Percentiles rank a stretch among this genome's conserved stretches.
phyloP scores from a whole-genome alignment of 2,888 invertebrate genomes.

The Leuctra nigra region DNA sequence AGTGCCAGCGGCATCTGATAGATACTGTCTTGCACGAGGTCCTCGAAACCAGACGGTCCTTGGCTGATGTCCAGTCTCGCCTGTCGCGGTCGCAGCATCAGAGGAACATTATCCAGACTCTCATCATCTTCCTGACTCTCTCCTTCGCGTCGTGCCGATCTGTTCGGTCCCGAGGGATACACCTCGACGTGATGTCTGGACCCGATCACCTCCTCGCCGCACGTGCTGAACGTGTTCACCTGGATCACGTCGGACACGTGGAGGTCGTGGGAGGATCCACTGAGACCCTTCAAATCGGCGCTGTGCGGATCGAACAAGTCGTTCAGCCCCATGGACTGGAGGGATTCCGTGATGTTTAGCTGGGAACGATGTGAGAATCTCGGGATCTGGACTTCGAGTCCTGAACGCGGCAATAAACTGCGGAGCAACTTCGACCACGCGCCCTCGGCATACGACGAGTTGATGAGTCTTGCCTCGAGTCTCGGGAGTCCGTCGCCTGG shows the following conservation, averaged over 20 bases:
- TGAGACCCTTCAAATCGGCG: constrained; percentile 77
- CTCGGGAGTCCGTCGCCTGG: constrained; percentile 71
- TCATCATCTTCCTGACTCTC: constrained; percentile 22
- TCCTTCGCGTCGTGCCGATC: constrained; percentile 34
- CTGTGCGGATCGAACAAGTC: constrained; percentile 68
- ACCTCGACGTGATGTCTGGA: constrained; percentile 75
- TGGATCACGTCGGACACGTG: constrained; percentile 80
- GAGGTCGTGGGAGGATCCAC: constrained; percentile 70
- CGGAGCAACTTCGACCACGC: constrained; percentile 64
- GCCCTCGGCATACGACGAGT: constrained; percentile 57
- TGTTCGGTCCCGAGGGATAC: constrained; percentile 61
- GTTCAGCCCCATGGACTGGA: constrained; percentile 73
- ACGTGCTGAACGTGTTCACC: constrained; percentile 71
- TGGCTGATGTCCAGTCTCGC: constrained; percentile 23
- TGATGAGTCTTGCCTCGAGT: constrained; percentile 62
- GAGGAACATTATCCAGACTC: constrained; percentile 12
- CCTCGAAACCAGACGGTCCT: constrained; percentile 5
- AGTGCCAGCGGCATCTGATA: constrained; percentile 54
- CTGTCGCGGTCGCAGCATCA: constrained; percentile 18
- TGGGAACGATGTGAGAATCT: constrained; percentile 71
- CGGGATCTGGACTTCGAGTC: constrained; percentile 76
- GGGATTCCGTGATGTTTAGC: constrained; percentile 69
- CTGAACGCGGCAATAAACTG: constrained; percentile 65
- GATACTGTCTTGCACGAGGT: not conserved
- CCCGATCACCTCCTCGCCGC: constrained; percentile 63